Conservation (phyloP, 37 sponge, comb jelly and placozoan genomes). For the Cliona cf. orientalis region DNA sequence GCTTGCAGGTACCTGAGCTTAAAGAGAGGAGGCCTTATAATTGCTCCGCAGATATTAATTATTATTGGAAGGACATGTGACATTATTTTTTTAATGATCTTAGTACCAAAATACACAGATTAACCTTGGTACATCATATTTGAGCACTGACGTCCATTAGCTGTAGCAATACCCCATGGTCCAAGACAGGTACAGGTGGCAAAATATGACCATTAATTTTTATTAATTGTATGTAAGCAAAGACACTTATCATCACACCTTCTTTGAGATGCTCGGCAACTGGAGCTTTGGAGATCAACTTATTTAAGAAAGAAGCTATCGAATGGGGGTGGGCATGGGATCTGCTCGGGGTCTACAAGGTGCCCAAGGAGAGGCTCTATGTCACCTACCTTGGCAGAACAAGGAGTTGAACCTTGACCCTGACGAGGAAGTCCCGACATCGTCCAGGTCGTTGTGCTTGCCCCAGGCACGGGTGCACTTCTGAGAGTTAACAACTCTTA, state of each 20-base stretch:
- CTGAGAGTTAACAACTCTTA: conserved; percentile 95
- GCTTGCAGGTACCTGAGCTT: too few species aligned
- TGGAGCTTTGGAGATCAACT: conserved; percentile 99
- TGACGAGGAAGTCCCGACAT: conserved; percentile 96
- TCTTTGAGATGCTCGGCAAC: conserved; percentile 99
- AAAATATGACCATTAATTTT: too few species aligned
- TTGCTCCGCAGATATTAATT: too few species aligned
- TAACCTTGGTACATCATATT: too few species aligned
- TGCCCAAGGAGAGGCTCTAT: conserved; percentile 94
- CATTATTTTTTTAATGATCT: too few species aligned
- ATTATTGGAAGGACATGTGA: too few species aligned
- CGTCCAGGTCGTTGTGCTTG: conserved; percentile 99
- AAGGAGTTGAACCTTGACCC: conserved; percentile 57
- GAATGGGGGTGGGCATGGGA: conserved; percentile 91
- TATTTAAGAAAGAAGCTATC: conserved; percentile 88
- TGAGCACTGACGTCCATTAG: too few species aligned
- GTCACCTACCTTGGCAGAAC: conserved; percentile 97
- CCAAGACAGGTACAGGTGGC: too few species aligned
- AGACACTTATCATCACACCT: conserved; percentile 99
- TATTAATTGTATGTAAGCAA: conserved; percentile 99
- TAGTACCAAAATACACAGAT: too few species aligned
- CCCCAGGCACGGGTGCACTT: conserved; percentile 99
- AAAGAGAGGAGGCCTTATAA: too few species aligned
- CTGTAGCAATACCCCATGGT: too few species aligned
- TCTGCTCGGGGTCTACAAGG: conserved; percentile 81